Percentiles rank a stretch among this genome's conserved stretches.
phyloP scores from a whole-genome alignment of 1,140 invertebrate genomes.

The Muscidifurax raptorellus region DNA sequence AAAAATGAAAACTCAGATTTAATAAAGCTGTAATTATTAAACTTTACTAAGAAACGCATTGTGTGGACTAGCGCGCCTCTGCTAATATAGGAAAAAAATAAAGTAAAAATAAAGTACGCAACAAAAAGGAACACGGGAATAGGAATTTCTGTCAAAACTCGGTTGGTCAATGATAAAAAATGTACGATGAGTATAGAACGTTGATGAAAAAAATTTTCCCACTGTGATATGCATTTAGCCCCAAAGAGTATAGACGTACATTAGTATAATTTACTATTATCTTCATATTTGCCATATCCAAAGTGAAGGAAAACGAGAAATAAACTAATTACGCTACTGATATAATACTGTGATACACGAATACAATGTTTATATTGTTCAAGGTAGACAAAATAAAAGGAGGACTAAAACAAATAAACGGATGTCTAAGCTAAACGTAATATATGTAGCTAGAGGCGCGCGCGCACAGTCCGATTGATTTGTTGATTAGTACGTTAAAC shows the following conservation, averaged over 20 bases:
- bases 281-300: constrained; percentile 75
- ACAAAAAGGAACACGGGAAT: constrained; percentile 48
- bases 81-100: constrained; percentile 49
- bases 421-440: constrained; percentile 45
- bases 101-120: constrained; percentile 59
- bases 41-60: constrained; percentile 47
- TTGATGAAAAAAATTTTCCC: constrained; percentile 66
- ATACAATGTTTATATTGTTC: constrained; percentile 73
- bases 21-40: background rate
- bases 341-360: constrained; percentile 74
- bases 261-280: constrained; percentile 75
- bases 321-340: constrained; percentile 67
- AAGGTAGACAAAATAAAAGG: constrained; percentile 66
- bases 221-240: constrained; percentile 76
- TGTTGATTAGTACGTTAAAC: constrained; percentile 67
- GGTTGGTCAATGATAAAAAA: constrained; percentile 43
- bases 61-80: constrained; percentile 60
- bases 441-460: constrained; percentile 62
- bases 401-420: constrained; percentile 30
- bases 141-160: constrained; percentile 47
- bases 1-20: background rate
- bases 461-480: constrained; percentile 61
- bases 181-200: constrained; percentile 60
- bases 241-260: constrained; percentile 75
- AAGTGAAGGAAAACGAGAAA: constrained; percentile 73